These are phyloP conservation scores for Andrena praecox DNA, from an alignment of 2,888 invertebrate species.

Conservation along the genomic window DNA sequence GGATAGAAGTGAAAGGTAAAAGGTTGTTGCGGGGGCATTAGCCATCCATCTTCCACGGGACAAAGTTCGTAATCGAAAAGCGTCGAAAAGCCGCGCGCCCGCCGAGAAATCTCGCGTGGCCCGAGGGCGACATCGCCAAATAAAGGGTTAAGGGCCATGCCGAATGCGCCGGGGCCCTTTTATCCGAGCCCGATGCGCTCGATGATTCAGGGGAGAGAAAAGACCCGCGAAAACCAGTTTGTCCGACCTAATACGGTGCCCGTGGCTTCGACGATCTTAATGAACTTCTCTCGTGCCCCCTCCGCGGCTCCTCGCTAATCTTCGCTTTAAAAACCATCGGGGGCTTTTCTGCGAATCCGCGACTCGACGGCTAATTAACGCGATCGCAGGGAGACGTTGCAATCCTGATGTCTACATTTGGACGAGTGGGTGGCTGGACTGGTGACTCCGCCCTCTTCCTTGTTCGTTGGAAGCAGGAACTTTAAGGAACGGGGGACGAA, in stretches of 20 bases:
- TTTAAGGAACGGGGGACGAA: too few species aligned
- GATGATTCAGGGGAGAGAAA: constrained; percentile 68
- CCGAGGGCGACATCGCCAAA: constrained; percentile 63
- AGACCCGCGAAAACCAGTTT: constrained; percentile 80
- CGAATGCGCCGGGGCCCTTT: constrained; percentile 65
- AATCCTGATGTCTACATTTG: constrained; percentile 6
- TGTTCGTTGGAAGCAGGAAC: too few species aligned
- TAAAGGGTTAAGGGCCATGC: constrained; percentile 74
- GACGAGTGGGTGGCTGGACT: not conserved
- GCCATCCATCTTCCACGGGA: constrained; percentile 21
- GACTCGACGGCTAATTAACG: constrained; percentile 43
- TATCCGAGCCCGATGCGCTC: constrained; percentile 64
- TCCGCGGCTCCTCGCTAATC: constrained; percentile 37
- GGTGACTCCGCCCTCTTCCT: not conserved
- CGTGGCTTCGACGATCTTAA: constrained; percentile 72
- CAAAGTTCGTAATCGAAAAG: constrained; percentile 14
- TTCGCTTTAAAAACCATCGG: constrained; percentile 43
- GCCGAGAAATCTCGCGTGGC: constrained; percentile 56
- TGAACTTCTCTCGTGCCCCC: constrained; percentile 70
- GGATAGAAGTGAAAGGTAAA: not conserved
- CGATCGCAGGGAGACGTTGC: not conserved
- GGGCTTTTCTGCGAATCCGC: constrained; percentile 41
- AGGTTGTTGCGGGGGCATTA: not conserved
- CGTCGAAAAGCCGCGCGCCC: not conserved
- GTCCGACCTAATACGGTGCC: constrained; percentile 74